These are phyloP conservation scores for Calonectris borealis DNA, from an alignment of 2,113 vertebrate species.

Conservation along the genomic window DNA sequence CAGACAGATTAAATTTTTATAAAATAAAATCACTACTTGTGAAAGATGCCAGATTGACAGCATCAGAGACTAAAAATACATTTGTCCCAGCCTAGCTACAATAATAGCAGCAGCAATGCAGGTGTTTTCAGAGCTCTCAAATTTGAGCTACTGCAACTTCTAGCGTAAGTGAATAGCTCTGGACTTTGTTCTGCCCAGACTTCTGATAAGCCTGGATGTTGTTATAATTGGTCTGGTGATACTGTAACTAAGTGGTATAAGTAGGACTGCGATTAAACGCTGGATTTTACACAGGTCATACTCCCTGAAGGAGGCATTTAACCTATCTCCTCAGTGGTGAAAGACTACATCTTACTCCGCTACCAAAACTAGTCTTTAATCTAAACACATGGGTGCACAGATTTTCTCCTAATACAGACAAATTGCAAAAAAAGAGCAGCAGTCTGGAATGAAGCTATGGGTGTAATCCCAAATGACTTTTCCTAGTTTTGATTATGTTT, in stretches of 20 bases:
- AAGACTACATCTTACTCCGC: not conserved
- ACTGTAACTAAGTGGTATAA: not conserved
- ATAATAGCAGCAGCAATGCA: not conserved
- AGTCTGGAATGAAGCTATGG: not conserved
- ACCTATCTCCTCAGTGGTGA: not conserved
- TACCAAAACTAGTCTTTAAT: not conserved
- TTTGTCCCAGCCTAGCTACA: not conserved
- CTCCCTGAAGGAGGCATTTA: not conserved
- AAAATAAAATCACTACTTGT: not conserved
- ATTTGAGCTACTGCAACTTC: not conserved
- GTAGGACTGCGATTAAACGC: not conserved
- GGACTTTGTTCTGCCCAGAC: not conserved
- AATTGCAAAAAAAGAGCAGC: not conserved
- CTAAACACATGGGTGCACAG: not conserved
- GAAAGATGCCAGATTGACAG: not conserved
- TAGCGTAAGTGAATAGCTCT: not conserved
- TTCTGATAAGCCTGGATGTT: not conserved
- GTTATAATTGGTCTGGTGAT: slow-evolving; percentile 14
- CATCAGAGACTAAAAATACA: slow-evolving; percentile 12
- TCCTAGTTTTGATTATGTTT: not conserved
- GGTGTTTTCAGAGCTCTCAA: not conserved
- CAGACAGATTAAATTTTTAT: slow-evolving; percentile 16
- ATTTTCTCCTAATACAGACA: not conserved
- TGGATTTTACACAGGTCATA: not conserved
- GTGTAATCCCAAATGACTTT: not conserved